These are phyloP conservation scores for Diglossa cyanea DNA, from an alignment of 2,797 vertebrate species.

Conservation along the genomic window DNA sequence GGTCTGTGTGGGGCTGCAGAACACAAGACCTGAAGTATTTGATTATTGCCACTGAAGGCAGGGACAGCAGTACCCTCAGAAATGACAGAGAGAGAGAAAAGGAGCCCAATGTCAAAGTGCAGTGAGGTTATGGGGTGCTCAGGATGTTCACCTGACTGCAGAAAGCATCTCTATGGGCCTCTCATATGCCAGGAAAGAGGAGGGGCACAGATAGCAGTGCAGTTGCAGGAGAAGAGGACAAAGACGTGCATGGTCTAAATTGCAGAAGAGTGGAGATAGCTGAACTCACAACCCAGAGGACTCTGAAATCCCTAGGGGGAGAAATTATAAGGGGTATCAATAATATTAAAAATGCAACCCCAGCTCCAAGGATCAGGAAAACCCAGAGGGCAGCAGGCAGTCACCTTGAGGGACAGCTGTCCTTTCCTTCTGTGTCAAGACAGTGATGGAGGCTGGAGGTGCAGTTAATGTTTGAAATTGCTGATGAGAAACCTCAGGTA, in stretches of 20 bases:
- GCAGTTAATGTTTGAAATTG: not conserved
- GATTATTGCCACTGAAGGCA: not conserved
- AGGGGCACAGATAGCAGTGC: too few relatives aligned
- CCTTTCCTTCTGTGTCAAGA: not conserved
- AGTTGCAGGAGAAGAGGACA: not conserved
- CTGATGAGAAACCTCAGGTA: not conserved
- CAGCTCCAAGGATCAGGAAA: not conserved
- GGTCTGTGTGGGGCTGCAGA: not conserved
- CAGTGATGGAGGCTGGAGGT: not conserved
- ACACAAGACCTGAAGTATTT: not conserved
- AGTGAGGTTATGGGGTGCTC: not conserved
- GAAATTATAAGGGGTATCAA: not conserved
- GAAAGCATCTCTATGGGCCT: not conserved
- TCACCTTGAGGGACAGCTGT: not conserved
- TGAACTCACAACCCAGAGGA: not conserved
- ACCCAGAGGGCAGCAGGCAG: not conserved
- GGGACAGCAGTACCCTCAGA: not conserved
- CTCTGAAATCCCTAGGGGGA: not conserved
- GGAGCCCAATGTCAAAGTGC: fast-evolving
- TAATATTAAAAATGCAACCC: not conserved
- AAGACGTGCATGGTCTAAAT: not conserved
- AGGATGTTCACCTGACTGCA: not conserved
- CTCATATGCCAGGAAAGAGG: not conserved
- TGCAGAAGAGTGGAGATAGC: not conserved
- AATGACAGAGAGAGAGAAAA: not conserved